Conservation (phyloP, 2,888 invertebrate genomes). For the Sarcophaga subvicina region DNA sequence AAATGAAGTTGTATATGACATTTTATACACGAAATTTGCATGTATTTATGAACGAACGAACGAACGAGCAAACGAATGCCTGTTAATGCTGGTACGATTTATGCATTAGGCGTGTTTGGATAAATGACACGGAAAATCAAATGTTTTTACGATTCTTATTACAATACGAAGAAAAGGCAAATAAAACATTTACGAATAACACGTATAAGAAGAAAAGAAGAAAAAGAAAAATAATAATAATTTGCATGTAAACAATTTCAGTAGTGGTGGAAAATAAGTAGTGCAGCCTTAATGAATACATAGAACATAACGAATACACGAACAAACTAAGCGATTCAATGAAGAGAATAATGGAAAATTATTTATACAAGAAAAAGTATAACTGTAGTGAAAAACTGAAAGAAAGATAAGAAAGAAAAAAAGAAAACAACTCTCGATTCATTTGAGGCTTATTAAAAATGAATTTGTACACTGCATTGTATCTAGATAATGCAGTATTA, state of each 20-base stretch:
- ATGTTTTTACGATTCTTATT: not conserved
- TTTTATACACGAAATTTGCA: constrained; percentile 36
- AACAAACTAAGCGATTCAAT: not conserved
- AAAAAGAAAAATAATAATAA: constrained; percentile 24
- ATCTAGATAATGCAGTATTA: constrained; percentile 32
- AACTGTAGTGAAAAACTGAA: constrained; percentile 21
- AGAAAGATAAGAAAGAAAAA: constrained; percentile 22
- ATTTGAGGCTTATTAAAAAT: constrained; percentile 17
- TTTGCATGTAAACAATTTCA: constrained; percentile 31
- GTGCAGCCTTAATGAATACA: constrained; percentile 55
- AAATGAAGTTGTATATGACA: constrained; percentile 48
- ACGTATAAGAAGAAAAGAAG: constrained; percentile 30
- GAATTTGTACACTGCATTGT: not conserved
- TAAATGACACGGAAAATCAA: constrained; percentile 21
- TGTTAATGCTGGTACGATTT: not conserved
- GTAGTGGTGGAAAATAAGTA: constrained; percentile 53
- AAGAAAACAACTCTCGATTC: constrained; percentile 61
- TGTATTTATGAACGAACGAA: not conserved
- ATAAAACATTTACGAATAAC: not conserved
- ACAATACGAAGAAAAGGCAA: constrained; percentile 31
- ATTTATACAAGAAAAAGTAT: constrained; percentile 11
- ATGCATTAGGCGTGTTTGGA: constrained; percentile 14
- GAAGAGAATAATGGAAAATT: constrained; percentile 28
- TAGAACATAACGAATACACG: not conserved
- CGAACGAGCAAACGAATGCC: not conserved